Evolutionary conservation across 2,888 invertebrate genomes (phyloP).

Genomic region (Synergus itoensis): DNA sequence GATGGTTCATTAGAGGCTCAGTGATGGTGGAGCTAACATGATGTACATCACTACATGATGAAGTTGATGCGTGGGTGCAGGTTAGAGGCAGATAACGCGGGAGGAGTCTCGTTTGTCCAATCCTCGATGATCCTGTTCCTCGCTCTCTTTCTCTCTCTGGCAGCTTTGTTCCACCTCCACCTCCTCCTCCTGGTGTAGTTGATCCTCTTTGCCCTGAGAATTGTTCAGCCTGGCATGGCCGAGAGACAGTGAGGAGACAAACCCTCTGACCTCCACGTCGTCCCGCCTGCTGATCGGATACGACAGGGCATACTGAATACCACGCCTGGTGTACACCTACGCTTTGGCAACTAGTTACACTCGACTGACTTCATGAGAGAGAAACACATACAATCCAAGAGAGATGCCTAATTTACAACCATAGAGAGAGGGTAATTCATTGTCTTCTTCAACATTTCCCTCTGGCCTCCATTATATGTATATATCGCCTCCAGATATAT

Average conservation of each 20-base stretch:
- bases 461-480: not conserved
- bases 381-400: not conserved
- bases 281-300: constrained; percentile 54
- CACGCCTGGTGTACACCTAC: constrained; percentile 62
- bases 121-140: constrained; percentile 70
- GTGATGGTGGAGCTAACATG: constrained; percentile 30
- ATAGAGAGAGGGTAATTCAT: not conserved
- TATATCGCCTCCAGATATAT: not conserved
- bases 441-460: constrained; percentile 1
- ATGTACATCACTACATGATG: constrained; percentile 17
- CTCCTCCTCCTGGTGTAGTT: constrained; percentile 23
- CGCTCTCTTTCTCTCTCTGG: constrained; percentile 53
- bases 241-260: constrained; percentile 46
- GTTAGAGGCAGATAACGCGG: constrained; percentile 72
- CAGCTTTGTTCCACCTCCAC: constrained; percentile 42
- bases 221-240: constrained; percentile 40
- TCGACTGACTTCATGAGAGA: not conserved
- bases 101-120: constrained; percentile 76
- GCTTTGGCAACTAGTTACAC: constrained; percentile 41
- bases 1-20: not conserved
- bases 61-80: constrained; percentile 75
- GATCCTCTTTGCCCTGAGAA: constrained; percentile 31
- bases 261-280: constrained; percentile 56
- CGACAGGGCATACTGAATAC: constrained; percentile 47
- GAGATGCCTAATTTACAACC: not conserved